Conservation (phyloP, 2,113 vertebrate species). For the Ailuropoda melanoleuca region DNA sequence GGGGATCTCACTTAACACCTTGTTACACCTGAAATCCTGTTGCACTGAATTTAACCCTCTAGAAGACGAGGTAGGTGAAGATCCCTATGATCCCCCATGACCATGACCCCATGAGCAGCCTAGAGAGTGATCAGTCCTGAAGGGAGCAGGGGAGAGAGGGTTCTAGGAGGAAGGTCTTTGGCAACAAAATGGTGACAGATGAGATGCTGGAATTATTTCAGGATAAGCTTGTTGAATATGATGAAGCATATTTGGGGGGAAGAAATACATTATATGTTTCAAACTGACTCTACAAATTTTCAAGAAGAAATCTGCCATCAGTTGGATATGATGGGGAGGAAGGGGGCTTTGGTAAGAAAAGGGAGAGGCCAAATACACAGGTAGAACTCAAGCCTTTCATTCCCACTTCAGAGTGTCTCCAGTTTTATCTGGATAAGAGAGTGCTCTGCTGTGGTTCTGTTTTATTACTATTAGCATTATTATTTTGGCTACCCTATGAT, state of each 20-base stretch:
- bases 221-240: not conserved
- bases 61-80: not conserved
- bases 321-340: not conserved
- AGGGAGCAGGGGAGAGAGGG: not conserved
- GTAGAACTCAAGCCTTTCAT: not conserved
- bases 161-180: not conserved
- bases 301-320: not conserved
- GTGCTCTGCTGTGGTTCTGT: not conserved
- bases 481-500: not conserved
- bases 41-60: not conserved
- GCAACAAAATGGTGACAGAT: not conserved
- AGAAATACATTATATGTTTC: not conserved
- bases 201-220: not conserved
- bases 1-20: not conserved
- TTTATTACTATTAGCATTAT: not conserved
- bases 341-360: not conserved
- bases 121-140: not conserved
- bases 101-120: not conserved
- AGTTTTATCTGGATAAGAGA: not conserved
- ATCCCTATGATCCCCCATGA: not conserved
- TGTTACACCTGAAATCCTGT: not conserved
- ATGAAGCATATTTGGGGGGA: not conserved
- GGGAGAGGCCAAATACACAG: not conserved
- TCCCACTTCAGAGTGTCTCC: not conserved
- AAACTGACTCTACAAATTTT: not conserved